phyloP scores from a whole-genome alignment of 1,140 invertebrate species.

The Lordiphosa stackelbergi region DNA sequence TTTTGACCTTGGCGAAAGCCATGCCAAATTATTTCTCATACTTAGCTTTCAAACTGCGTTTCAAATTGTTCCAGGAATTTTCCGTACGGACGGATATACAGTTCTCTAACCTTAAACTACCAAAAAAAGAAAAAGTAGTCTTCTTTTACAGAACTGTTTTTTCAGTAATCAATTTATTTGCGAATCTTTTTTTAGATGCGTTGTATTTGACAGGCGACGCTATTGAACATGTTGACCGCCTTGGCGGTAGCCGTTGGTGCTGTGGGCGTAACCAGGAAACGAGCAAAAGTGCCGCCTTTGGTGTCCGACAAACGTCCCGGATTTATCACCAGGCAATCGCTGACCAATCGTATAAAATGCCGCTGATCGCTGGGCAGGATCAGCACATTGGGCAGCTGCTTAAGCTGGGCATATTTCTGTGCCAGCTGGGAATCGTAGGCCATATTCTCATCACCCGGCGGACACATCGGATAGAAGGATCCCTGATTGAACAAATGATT shows the following conservation, averaged over 20 bases:
- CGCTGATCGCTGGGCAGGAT: conserved; percentile 90
- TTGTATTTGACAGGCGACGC: conserved; percentile 65
- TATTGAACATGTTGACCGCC: conserved; percentile 55
- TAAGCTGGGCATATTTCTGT: conserved; percentile 82
- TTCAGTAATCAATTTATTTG: not conserved
- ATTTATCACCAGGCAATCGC: conserved; percentile 89
- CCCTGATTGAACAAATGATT: conserved; percentile 87
- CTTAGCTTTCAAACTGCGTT: too few species aligned
- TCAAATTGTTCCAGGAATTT: too few species aligned
- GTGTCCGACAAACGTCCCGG: conserved; percentile 87
- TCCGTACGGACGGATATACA: too few species aligned
- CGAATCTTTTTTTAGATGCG: conserved; percentile 31
- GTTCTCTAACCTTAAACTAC: too few species aligned
- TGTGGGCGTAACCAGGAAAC: conserved; percentile 74
- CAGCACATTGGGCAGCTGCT: conserved; percentile 87
- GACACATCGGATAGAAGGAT: conserved; percentile 89
- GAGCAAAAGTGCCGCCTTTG: conserved; percentile 82
- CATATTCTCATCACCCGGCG: conserved; percentile 82
- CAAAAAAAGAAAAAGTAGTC: too few species aligned
- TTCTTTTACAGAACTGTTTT: too few species aligned
- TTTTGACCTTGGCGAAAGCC: too few species aligned
- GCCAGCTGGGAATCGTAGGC: conserved; percentile 83
- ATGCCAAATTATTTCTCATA: too few species aligned
- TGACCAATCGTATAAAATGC: conserved; percentile 83
- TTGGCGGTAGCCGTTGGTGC: conserved; percentile 36